Evolutionary conservation across 1,140 invertebrate genomes (phyloP).

Genomic region (Calosoma granatense): DNA sequence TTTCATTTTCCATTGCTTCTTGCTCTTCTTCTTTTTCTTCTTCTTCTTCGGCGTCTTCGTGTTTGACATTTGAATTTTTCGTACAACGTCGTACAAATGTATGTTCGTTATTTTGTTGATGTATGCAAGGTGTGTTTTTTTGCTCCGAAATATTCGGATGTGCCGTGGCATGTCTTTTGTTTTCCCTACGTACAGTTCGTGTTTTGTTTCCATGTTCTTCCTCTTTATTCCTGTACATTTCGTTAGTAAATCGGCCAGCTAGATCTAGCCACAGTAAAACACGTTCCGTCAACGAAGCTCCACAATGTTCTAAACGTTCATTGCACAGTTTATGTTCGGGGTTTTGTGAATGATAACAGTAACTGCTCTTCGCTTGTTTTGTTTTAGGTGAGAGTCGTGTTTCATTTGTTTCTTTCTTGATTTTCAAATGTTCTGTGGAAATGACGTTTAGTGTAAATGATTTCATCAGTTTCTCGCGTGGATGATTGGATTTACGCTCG

Average conservation of each 20-base stretch:
- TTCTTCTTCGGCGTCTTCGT: not conserved
- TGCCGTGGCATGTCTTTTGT: not conserved
- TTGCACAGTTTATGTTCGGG: not conserved
- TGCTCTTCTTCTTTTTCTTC: not conserved
- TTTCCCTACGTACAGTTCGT: not conserved
- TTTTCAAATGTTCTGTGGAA: not conserved
- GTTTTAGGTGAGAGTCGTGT: not conserved
- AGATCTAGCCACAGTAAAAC: constrained; percentile 42
- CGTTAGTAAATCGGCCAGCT: constrained; percentile 25
- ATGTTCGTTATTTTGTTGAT: not conserved
- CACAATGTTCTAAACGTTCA: not conserved
- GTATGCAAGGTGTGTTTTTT: not conserved
- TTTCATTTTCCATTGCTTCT: not conserved
- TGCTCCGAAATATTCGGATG: too few relatives aligned
- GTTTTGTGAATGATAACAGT: not conserved
- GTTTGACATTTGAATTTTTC: not conserved
- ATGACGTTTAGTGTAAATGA: not conserved
- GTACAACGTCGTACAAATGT: not conserved
- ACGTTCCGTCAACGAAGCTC: constrained; percentile 32
- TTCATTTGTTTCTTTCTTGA: not conserved
- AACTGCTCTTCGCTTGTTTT: not conserved
- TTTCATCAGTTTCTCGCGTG: not conserved
- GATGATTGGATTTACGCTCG: not conserved
- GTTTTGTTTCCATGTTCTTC: not conserved
- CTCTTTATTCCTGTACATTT: not conserved